phyloP scores from a whole-genome alignment of 2,888 invertebrate species.

The Hedychridium roseum region DNA sequence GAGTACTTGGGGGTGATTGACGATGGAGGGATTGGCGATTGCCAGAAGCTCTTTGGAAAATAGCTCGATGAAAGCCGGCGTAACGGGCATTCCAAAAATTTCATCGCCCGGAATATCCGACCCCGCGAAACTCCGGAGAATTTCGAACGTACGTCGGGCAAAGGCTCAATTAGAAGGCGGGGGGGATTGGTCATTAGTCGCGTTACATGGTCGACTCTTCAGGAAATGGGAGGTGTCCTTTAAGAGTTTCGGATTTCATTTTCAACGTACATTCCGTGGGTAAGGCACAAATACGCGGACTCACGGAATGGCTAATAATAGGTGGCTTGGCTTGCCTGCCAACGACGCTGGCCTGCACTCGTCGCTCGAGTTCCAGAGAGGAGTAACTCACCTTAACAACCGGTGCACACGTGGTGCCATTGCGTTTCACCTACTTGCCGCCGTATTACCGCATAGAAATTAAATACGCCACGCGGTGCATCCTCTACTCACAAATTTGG shows the following conservation, averaged over 20 bases:
- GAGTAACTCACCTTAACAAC: conserved; percentile 37
- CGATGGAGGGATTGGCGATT: too few relatives aligned
- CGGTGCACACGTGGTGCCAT: conserved; percentile 6
- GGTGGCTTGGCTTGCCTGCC: conserved; percentile 54
- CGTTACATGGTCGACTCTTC: not conserved
- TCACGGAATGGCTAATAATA: conserved; percentile 58
- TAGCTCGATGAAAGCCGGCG: too few relatives aligned
- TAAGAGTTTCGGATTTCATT: conserved; percentile 46
- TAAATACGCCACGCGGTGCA: too few relatives aligned
- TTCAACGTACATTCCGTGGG: conserved; percentile 43
- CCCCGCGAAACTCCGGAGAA: too few relatives aligned
- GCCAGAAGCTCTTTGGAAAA: too few relatives aligned
- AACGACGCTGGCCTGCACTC: conserved; percentile 39
- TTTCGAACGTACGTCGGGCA: too few relatives aligned
- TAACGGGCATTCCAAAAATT: too few relatives aligned
- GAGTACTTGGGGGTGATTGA: too few relatives aligned
- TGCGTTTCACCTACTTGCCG: not conserved
- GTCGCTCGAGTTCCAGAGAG: conserved; percentile 30
- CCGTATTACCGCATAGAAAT: too few relatives aligned
- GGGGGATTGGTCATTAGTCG: too few relatives aligned
- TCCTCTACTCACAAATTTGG: not conserved
- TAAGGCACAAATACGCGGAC: conserved; percentile 47
- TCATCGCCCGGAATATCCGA: too few relatives aligned
- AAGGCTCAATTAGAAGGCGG: too few relatives aligned
- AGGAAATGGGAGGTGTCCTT: conserved; percentile 19